Evolutionary conservation across 2,797 vertebrate genomes (phyloP).

Genomic region (Lophotriccus pileatus): DNA sequence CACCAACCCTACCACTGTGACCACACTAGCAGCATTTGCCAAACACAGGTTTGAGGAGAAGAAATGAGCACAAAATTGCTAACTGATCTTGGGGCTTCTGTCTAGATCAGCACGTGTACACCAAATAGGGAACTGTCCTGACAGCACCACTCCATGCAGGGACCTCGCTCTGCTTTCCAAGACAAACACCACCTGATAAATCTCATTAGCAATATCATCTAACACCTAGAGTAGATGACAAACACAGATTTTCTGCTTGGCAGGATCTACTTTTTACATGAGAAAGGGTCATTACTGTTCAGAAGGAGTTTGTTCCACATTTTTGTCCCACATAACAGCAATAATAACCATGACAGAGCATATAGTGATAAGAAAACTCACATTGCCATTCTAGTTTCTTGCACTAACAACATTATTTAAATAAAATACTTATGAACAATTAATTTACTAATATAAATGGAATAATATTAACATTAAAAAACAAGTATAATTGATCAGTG

Average conservation of each 20-base stretch:
- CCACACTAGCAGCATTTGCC: not conserved
- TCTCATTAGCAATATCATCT: not conserved
- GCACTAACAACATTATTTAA: not conserved
- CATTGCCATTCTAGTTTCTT: not conserved
- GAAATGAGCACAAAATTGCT: not conserved
- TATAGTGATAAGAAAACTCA: not conserved
- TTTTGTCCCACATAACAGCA: not conserved
- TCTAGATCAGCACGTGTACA: not conserved
- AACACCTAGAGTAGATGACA: not conserved
- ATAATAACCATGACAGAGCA: not conserved
- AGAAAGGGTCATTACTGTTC: not conserved
- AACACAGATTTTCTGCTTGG: not conserved
- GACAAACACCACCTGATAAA: not conserved
- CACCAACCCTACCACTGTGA: fast-evolving
- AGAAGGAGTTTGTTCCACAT: not conserved
- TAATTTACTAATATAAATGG: not conserved
- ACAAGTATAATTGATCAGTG: not conserved
- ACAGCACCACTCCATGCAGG: not conserved
- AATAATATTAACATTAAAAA: not conserved
- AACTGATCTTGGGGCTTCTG: not conserved
- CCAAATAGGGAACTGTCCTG: not conserved
- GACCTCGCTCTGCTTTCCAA: not conserved
- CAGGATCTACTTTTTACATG: not conserved
- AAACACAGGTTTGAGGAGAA: not conserved
- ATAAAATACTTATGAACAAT: not conserved